phyloP scores from a whole-genome alignment of 2,113 vertebrate species.

The Sitta europaea region DNA sequence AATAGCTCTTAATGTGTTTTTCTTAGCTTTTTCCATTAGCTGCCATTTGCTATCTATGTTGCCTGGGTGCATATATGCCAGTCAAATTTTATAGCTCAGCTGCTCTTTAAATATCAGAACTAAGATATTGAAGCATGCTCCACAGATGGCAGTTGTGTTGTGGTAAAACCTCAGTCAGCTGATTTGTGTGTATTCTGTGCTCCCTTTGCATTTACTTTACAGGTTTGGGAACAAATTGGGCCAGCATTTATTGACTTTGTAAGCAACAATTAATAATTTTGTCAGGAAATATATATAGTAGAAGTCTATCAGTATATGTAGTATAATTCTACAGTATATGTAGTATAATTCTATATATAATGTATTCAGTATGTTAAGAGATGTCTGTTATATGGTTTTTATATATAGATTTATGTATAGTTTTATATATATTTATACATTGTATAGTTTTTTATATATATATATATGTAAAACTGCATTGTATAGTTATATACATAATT shows the following conservation, averaged over 20 bases:
- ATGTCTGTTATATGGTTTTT: not conserved
- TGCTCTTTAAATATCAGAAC: not conserved
- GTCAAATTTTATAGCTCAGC: not conserved
- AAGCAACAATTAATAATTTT: not conserved
- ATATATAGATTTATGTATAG: no score
- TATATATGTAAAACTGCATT: no score
- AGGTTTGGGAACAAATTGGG: not conserved
- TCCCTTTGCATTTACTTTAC: not conserved
- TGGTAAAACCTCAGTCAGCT: not conserved
- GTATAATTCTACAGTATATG: not conserved
- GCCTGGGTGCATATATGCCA: not conserved
- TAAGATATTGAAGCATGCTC: not conserved
- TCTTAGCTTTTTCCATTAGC: not conserved
- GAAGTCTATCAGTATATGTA: not conserved
- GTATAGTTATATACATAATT: not conserved
- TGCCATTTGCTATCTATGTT: not conserved
- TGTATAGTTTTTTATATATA: not conserved
- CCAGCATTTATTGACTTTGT: not conserved
- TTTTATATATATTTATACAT: no score
- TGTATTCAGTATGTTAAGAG: not conserved
- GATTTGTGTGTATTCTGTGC: not conserved
- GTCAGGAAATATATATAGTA: not conserved
- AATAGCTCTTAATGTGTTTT: not conserved
- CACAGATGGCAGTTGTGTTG: not conserved
- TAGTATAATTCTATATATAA: not conserved